These are phyloP conservation scores for Melikaiella ostensackeni DNA, from an alignment of 2,888 invertebrate species.

Conservation along the genomic window DNA sequence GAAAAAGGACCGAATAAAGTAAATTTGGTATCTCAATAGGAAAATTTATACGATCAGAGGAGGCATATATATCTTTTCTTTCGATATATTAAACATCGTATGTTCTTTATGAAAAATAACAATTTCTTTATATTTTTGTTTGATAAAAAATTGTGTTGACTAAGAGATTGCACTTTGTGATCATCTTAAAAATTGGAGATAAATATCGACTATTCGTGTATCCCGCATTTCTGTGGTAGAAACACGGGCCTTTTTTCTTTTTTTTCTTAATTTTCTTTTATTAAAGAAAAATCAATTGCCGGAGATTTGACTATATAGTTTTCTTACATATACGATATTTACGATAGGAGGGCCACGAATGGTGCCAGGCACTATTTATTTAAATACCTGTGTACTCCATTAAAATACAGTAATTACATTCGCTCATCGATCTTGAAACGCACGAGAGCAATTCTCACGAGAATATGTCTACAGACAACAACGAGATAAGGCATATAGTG, in stretches of 20 bases:
- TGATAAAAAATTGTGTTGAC: constrained; percentile 74
- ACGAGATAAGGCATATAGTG: constrained; percentile 69
- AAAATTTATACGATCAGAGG: constrained; percentile 73
- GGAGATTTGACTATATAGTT: constrained; percentile 34
- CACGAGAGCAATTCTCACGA: constrained; percentile 66
- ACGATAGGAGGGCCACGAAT: constrained; percentile 75
- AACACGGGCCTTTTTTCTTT: neutral
- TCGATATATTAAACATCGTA: constrained; percentile 44
- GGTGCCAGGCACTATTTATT: constrained; percentile 77
- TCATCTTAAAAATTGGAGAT: constrained; percentile 74
- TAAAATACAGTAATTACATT: constrained; percentile 60
- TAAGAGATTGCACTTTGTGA: constrained; percentile 77
- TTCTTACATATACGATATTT: constrained; percentile 52
- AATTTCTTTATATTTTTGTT: constrained; percentile 73
- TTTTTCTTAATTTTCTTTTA: constrained; percentile 38
- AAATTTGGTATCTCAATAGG: constrained; percentile 59
- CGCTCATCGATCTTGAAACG: constrained; percentile 59
- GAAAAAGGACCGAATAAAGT: constrained; percentile 11
- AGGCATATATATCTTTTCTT: constrained; percentile 63
- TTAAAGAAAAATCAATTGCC: constrained; percentile 37
- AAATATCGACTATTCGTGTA: constrained; percentile 57
- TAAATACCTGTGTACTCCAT: constrained; percentile 74
- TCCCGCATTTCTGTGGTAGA: neutral
- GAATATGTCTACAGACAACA: constrained; percentile 68
- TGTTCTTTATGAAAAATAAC: constrained; percentile 76